Evolutionary conservation across 2,888 invertebrate species (phyloP).

Genomic region (Dynastes hyllus): DNA sequence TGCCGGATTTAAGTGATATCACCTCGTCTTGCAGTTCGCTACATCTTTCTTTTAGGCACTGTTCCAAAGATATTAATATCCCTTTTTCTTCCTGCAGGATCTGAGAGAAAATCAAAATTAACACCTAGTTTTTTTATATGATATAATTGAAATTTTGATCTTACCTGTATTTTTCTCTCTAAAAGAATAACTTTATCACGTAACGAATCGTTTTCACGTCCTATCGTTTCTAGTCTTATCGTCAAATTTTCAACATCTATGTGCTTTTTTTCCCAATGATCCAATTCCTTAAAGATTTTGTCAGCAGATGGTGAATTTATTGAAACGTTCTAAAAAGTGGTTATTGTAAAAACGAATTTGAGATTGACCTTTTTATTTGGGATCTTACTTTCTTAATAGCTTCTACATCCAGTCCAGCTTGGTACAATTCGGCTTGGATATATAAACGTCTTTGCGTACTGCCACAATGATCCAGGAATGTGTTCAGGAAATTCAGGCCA

Average conservation of each 20-base stretch:
- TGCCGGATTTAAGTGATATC: slow-evolving; percentile 75
- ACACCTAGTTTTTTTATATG: too few relatives aligned
- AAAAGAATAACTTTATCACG: slow-evolving; percentile 80
- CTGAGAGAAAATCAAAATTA: slow-evolving; percentile 64
- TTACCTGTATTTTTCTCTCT: slow-evolving; percentile 82
- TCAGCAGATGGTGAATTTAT: slow-evolving; percentile 79
- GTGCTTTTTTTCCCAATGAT: slow-evolving; percentile 84
- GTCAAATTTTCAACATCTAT: slow-evolving; percentile 86
- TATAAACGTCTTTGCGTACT: slow-evolving; percentile 85
- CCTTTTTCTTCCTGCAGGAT: slow-evolving; percentile 86
- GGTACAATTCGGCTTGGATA: slow-evolving; percentile 88
- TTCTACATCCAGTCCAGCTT: slow-evolving; percentile 84
- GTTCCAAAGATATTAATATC: slow-evolving; percentile 81
- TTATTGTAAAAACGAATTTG: neutral
- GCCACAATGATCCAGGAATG: slow-evolving; percentile 84
- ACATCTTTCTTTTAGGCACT: slow-evolving; percentile 84
- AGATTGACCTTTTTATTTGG: neutral
- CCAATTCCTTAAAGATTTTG: slow-evolving; percentile 79
- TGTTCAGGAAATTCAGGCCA: slow-evolving; percentile 89
- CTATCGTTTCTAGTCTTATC: slow-evolving; percentile 80
- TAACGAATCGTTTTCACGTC: slow-evolving; percentile 78
- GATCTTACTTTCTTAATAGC: slow-evolving; percentile 74
- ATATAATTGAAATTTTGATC: neutral
- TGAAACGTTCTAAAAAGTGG: slow-evolving; percentile 75
- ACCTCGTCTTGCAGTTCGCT: slow-evolving; percentile 85